Evolutionary conservation across 2,888 invertebrate genomes (phyloP), one percentile per base, ranked within the genome.

Genomic region (Microplitis manilae): DNA sequence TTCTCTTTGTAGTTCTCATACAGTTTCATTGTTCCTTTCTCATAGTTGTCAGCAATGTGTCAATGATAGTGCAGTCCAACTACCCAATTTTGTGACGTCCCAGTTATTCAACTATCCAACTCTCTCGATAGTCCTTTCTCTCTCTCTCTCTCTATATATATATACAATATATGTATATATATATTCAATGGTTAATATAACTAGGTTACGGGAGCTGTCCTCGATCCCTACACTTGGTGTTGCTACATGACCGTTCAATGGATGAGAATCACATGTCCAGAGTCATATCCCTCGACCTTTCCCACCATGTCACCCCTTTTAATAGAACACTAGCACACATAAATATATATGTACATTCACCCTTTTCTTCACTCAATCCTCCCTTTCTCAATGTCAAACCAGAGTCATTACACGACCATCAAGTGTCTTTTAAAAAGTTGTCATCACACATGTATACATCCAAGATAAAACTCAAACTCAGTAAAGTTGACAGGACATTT

Each of bases 41-140:
- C 64, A 61, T 60, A 68, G 59, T 67, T 8, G 38, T 60, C 38
- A 59, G 65, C 40, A 74, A 70, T 70, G 65, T 64, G 60, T 41
- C 59, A 30, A 64, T 73, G 39, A 59, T 69, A 60, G 17, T 5
- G n/a, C 20, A 64, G 61, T 73, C 68, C 73, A 75, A 59, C 77
- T 64, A 74, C 65, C 73, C 62, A 74, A 77, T 77, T 74, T 74
- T 39, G 30, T 15, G 70, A 75, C 69, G 75, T 69, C 68, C 77
- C 73, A 77, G 72, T 68, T 73, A 72, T 50, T 68, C 76, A 50
- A 60, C 50, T 13, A 65, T 30, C 65, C 8, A 65, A 67, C 73
- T 50, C 50, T 50, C 50, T 30, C 50, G 13, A 50, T 50, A 13
- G 50, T 50, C 50, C 50, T 59, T 30, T 30, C 50, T 13, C 50